Evolutionary conservation across 1,140 invertebrate genomes (phyloP).

Genomic region (Panonychus citri): DNA sequence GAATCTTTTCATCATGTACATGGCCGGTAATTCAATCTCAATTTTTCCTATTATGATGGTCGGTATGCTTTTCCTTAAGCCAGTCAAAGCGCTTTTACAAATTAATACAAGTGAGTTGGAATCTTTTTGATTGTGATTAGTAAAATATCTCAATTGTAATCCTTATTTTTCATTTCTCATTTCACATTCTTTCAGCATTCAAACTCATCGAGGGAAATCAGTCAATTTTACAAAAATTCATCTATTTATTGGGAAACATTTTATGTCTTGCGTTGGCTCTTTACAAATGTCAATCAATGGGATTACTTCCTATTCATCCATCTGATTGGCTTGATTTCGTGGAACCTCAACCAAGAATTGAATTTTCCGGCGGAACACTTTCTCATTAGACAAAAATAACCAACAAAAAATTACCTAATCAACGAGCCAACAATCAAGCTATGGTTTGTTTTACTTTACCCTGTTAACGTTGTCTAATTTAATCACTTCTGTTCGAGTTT

Average conservation of each 20-base stretch:
- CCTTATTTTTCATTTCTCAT: neutral
- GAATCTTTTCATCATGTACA: conserved; percentile 99
- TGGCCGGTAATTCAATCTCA: conserved; percentile 96
- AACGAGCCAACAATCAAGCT: too few relatives aligned
- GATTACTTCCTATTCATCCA: conserved; percentile 80
- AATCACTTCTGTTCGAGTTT: too few relatives aligned
- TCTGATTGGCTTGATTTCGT: conserved; percentile 98
- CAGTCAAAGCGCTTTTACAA: conserved; percentile 77
- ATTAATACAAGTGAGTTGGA: conserved; percentile 44
- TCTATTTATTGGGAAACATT: conserved; percentile 83
- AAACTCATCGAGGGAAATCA: conserved; percentile 88
- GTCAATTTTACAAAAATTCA: conserved; percentile 60
- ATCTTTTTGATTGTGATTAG: neutral
- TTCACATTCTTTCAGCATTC: conserved; percentile 32
- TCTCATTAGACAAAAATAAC: neutral
- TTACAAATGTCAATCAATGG: conserved; percentile 98
- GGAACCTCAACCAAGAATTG: conserved; percentile 39
- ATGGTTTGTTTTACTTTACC: too few relatives aligned
- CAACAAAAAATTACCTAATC: too few relatives aligned
- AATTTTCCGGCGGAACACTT: conserved; percentile 13
- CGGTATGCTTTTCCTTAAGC: conserved; percentile 86
- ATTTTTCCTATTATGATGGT: conserved; percentile 99
- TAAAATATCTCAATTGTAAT: neutral
- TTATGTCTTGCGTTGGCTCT: conserved; percentile 74
- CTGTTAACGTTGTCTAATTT: too few relatives aligned